Conservation (phyloP, 2,113 vertebrate genomes). For the Passer montanus region DNA sequence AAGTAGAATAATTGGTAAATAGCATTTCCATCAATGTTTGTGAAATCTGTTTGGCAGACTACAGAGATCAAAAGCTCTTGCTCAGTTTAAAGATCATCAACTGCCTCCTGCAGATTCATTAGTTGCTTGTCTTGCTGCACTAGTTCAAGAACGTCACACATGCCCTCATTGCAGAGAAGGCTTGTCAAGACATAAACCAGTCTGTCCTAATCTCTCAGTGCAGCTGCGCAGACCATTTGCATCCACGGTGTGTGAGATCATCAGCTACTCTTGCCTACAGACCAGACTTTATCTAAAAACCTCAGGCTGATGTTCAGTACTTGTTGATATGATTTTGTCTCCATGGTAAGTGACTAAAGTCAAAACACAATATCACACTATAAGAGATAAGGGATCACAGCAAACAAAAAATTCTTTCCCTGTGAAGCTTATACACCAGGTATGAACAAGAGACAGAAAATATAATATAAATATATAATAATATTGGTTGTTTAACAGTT, state of each 20-base stretch:
- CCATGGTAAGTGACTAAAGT: neutral
- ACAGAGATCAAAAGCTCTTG: neutral
- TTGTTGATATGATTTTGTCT: neutral
- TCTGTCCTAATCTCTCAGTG: neutral
- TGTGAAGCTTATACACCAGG: neutral
- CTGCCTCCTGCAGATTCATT: neutral
- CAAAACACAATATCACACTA: neutral
- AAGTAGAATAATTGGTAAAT: neutral
- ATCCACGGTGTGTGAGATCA: neutral
- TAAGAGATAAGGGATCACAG: neutral
- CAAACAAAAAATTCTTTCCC: neutral
- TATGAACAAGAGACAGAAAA: neutral
- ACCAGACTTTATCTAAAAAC: neutral
- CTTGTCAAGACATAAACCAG: neutral
- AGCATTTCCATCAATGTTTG: neutral
- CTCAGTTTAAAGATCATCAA: neutral
- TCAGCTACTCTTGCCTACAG: neutral
- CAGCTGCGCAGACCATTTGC: neutral
- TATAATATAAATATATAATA: neutral
- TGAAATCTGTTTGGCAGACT: conserved; percentile 1
- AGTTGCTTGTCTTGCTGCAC: neutral
- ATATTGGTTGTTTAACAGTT: neutral
- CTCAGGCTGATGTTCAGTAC: neutral
- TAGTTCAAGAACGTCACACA: neutral
- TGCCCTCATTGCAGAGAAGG: neutral